Conservation (phyloP, 1,140 invertebrate species). For the Andricus grossulariae region DNA sequence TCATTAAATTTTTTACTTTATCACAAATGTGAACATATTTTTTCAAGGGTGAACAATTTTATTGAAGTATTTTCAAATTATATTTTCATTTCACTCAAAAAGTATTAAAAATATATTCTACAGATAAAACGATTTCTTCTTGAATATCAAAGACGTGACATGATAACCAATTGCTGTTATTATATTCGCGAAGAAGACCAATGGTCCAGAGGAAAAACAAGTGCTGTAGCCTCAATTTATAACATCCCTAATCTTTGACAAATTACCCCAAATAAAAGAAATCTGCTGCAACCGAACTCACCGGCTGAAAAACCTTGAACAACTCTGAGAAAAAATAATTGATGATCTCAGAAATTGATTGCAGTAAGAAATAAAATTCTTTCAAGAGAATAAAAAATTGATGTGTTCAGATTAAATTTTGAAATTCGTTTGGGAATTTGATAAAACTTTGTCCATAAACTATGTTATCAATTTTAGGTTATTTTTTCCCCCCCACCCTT, state of each 20-base stretch:
- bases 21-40: no score
- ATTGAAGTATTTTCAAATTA: no score
- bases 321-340: constrained; percentile 40
- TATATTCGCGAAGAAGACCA: constrained; percentile 56
- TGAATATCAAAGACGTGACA: no score
- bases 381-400: constrained; percentile 47
- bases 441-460: no score
- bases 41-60: no score
- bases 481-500: no score
- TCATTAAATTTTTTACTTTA: no score
- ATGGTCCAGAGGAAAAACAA: constrained; percentile 49
- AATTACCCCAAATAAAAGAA: constrained; percentile 57
- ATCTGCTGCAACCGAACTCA: no score
- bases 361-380: constrained; percentile 39
- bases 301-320: constrained; percentile 23
- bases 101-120: no score
- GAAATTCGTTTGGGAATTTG: constrained; percentile 42
- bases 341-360: constrained; percentile 11
- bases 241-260: constrained; percentile 70
- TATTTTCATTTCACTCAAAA: no score
- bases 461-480: no score
- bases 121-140: no score
- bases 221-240: constrained; percentile 66
- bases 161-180: constrained; percentile 60
- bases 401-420: constrained; percentile 34